Conservation (phyloP, 2,888 invertebrate genomes). For the Panopea generosa region DNA sequence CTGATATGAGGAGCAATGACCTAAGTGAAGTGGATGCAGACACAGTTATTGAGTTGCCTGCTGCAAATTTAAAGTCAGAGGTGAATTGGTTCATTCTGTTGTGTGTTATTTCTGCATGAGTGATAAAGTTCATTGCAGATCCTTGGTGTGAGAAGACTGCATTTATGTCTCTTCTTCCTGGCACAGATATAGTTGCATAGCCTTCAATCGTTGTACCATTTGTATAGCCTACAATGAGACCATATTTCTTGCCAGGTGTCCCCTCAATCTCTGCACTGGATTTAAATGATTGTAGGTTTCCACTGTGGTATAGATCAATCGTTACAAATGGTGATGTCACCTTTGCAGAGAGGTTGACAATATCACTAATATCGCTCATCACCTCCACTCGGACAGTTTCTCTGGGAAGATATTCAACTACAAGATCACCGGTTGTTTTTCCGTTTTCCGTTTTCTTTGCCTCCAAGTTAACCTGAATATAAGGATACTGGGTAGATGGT, state of each 20-base stretch:
- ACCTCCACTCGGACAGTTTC: constrained; percentile 8
- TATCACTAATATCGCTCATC: background rate
- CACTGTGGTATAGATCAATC: constrained; percentile 1
- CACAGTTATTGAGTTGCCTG: background rate
- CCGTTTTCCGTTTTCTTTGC: background rate
- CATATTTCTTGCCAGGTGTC: constrained; percentile 16
- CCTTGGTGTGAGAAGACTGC: constrained; percentile 23
- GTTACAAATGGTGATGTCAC: constrained; percentile 17
- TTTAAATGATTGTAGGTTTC: constrained; percentile 9
- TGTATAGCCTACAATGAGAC: constrained; percentile 21
- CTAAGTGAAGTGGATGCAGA: constrained; percentile 21
- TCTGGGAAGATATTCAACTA: constrained; percentile 16
- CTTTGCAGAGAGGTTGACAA: background rate
- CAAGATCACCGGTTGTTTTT: background rate
- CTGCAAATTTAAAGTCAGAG: constrained; percentile 20
- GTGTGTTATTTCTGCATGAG: constrained; percentile 39
- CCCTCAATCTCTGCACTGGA: constrained; percentile 2
- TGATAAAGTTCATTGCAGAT: constrained; percentile 4
- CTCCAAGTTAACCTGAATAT: too few species aligned
- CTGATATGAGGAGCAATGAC: constrained; percentile 4
- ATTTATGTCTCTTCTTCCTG: constrained; percentile 37
- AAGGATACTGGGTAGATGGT: too few species aligned
- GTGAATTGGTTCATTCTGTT: constrained; percentile 45
- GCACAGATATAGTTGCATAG: constrained; percentile 22
- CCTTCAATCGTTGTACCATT: constrained; percentile 19